Percentiles rank a stretch among this genome's conserved stretches.
These are phyloP conservation scores for Parasteatoda tepidariorum DNA, from an alignment of 1,140 invertebrate species.

Conservation along the genomic window DNA sequence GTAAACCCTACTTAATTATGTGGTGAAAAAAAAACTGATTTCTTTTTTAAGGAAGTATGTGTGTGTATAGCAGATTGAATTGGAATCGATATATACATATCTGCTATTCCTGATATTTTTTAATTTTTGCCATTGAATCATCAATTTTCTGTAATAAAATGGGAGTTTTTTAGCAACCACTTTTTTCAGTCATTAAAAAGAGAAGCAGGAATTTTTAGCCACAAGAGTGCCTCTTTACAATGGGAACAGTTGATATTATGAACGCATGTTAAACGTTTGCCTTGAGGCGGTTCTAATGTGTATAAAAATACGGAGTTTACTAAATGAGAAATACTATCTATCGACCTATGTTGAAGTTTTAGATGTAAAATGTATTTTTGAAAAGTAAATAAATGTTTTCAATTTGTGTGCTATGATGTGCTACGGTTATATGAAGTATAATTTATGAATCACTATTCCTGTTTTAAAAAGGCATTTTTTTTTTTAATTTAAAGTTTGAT, in stretches of 20 bases:
- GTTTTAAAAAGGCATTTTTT: conserved; percentile 38
- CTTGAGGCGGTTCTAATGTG: neutral
- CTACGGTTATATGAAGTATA: neutral
- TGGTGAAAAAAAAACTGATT: neutral
- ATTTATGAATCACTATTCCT: conserved; percentile 31
- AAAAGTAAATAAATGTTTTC: conserved; percentile 25
- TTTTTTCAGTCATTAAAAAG: neutral
- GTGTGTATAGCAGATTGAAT: conserved; percentile 50
- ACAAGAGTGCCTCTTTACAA: conserved; percentile 55
- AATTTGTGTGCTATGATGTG: conserved; percentile 15
- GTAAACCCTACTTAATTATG: conserved; percentile 34
- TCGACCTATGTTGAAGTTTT: too few species aligned
- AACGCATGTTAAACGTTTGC: conserved; percentile 20
- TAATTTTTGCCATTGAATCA: conserved; percentile 31
- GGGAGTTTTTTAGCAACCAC: neutral
- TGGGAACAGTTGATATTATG: conserved; percentile 51
- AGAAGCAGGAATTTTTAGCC: conserved; percentile 26
- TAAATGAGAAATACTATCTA: too few species aligned
- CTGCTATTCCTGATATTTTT: conserved; percentile 37
- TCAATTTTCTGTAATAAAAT: neutral
- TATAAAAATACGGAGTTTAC: neutral
- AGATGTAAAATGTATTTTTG: conserved; percentile 7
- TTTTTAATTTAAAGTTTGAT: neutral
- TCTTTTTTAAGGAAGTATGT: conserved; percentile 2
- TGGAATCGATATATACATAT: conserved; percentile 50